phyloP scores from a whole-genome alignment of 1,140 invertebrate genomes.

The Eciton burchellii region DNA sequence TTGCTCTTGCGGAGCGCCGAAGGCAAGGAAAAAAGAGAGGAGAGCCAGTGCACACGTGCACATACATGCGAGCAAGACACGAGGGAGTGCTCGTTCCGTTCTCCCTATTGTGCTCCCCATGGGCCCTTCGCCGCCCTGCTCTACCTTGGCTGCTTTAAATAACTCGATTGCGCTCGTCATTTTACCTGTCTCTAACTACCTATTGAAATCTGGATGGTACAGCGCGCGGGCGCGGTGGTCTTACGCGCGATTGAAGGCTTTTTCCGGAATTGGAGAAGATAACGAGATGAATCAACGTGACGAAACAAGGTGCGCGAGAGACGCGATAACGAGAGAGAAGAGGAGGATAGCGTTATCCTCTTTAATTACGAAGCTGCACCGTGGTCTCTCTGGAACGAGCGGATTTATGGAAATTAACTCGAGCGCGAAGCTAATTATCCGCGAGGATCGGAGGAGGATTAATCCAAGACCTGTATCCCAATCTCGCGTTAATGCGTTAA shows the following conservation, averaged over 20 bases:
- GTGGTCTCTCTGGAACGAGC: neutral
- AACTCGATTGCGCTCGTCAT: slow-evolving; percentile 57
- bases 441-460: neutral
- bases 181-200: slow-evolving; percentile 59
- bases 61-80: slow-evolving; percentile 4
- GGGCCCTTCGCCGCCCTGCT: neutral
- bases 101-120: slow-evolving; percentile 43
- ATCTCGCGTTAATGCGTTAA: neutral
- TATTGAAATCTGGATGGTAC: slow-evolving; percentile 62
- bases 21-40: slow-evolving; percentile 29
- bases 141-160: slow-evolving; percentile 42
- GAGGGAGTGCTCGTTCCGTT: slow-evolving; percentile 4
- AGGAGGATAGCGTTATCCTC: neutral
- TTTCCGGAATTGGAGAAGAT: slow-evolving; percentile 28
- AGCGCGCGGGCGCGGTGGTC: slow-evolving; percentile 20
- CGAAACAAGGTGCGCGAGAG: neutral
- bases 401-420: slow-evolving; percentile 10
- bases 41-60: neutral
- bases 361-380: slow-evolving; percentile 19
- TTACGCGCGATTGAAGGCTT: slow-evolving; percentile 6
- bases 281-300: slow-evolving; percentile 23
- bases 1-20: slow-evolving; percentile 34
- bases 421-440: slow-evolving; percentile 12
- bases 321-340: neutral
- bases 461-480: neutral